These are phyloP conservation scores for Amphimallon solstitiale DNA, from an alignment of 2,888 invertebrate genomes.

Conservation along the genomic window DNA sequence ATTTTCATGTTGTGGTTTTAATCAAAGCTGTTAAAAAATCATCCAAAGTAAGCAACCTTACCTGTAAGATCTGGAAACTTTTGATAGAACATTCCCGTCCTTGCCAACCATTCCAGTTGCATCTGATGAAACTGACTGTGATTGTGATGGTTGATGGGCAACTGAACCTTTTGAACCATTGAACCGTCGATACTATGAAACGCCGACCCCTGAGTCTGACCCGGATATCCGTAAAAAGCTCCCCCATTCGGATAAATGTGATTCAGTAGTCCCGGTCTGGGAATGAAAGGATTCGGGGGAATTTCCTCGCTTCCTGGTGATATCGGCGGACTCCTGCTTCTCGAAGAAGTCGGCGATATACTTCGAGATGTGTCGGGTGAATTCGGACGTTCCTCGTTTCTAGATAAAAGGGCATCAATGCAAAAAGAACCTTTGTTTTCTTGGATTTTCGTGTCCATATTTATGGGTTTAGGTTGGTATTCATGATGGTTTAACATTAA, in stretches of 20 bases:
- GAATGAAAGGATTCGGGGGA: slow-evolving; percentile 66
- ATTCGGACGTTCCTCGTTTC: slow-evolving; percentile 55
- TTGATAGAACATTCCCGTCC: slow-evolving; percentile 93
- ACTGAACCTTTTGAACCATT: slow-evolving; percentile 65
- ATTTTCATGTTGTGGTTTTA: too few relatives aligned
- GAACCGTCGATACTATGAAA: slow-evolving; percentile 66
- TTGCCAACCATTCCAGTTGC: slow-evolving; percentile 90
- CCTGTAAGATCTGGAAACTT: slow-evolving; percentile 86
- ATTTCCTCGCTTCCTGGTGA: slow-evolving; percentile 86
- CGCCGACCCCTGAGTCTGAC: slow-evolving; percentile 66
- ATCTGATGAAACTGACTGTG: slow-evolving; percentile 77
- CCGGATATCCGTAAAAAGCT: slow-evolving; percentile 62
- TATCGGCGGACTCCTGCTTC: slow-evolving; percentile 83
- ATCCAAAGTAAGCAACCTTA: slow-evolving; percentile 62
- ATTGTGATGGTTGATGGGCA: slow-evolving; percentile 60
- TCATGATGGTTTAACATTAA: slow-evolving; percentile 48
- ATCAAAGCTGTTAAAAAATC: too few relatives aligned
- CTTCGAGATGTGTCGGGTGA: slow-evolving; percentile 59
- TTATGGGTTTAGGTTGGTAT: slow-evolving; percentile 52
- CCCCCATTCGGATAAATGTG: slow-evolving; percentile 57
- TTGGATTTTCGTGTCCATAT: slow-evolving; percentile 61
- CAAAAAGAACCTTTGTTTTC: slow-evolving; percentile 78
- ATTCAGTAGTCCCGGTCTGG: slow-evolving; percentile 70
- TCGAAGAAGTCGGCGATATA: slow-evolving; percentile 66
- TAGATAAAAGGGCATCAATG: slow-evolving; percentile 86